phyloP scores from a whole-genome alignment of 2,888 invertebrate species.

The Corbicula japonica region DNA sequence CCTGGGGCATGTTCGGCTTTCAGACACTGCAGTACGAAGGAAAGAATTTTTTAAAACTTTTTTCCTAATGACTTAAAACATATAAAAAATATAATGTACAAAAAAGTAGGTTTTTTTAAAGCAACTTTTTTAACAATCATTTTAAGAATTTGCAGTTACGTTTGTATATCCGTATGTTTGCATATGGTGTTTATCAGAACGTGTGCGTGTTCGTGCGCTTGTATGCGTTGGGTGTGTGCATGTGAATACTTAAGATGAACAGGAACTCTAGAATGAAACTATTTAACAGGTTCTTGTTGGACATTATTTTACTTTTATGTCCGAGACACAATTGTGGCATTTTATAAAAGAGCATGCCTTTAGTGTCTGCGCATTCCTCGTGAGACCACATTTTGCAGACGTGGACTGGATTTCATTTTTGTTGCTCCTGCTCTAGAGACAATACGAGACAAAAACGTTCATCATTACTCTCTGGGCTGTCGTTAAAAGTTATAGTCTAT shows the following conservation, averaged over 20 bases:
- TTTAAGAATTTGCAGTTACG: too few species aligned
- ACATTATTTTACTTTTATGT: background rate
- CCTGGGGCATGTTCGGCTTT: conserved; percentile 15
- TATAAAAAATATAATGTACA: background rate
- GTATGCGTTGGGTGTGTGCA: too few species aligned
- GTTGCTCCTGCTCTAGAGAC: conserved; percentile 24
- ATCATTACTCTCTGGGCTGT: conserved; percentile 16
- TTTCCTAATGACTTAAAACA: background rate
- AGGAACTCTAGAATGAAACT: background rate
- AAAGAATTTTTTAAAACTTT: background rate
- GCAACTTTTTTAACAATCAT: background rate
- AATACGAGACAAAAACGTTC: conserved; percentile 28
- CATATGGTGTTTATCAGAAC: background rate
- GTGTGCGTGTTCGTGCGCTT: too few species aligned
- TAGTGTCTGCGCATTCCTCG: conserved; percentile 26
- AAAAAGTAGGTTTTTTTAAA: background rate
- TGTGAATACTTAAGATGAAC: background rate
- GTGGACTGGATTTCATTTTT: conserved; percentile 19
- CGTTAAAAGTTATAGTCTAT: background rate
- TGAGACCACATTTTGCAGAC: conserved; percentile 28
- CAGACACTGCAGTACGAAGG: background rate
- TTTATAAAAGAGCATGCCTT: conserved; percentile 18
- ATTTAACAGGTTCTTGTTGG: background rate
- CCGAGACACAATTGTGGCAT: conserved; percentile 25
- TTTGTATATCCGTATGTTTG: too few species aligned